Evolutionary conservation across 1,140 invertebrate genomes (phyloP), one percentile per base, ranked within the genome.

Genomic region (Magallana angulata): DNA sequence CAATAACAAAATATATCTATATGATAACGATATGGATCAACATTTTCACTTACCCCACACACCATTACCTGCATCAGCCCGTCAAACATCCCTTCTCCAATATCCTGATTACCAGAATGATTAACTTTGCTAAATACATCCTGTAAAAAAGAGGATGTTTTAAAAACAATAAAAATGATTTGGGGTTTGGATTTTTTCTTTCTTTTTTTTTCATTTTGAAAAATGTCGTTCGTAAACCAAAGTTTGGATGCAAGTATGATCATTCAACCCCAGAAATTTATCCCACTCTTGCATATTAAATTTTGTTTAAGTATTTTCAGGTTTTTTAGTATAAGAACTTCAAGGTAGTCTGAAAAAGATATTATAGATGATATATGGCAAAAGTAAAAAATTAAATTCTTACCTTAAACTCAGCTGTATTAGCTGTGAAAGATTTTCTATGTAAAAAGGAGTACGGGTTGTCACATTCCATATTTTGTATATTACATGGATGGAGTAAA

Each of bases 81-180:
- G 96, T 99, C 99, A 93, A 99, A 99, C n/a, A 98, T 98, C 24
- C 99, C 99, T 95, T 99, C 99, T 0, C 99, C 99, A 1, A 97
- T 97, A 57, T 92, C 91, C 14, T 89, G 71, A 84, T 92, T 92
- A 4, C 89, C 91, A 12, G 91, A 89, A 8, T 84, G 59, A 16
- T 89, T 80, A 0, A 89, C 80, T 0, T 12, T 60, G 16, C 18
- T 24, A 0, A 89, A 84, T 59, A 59, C 87, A 24, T 9, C 71
- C 87, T 89, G 12, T 30, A 71, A 30, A 36, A 30, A 71, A 3
- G 18, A 11, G n/a, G 14, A 62, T 11, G 18, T 16, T 7, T 16
- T n/a, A 2, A n/a, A 12, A 16, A 16, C 12, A 16, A 12, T 62
- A 12, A 16, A 12, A 62, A 62, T 24, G 18, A 24, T 24, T 24